A percentile compares a stretch with the other conserved stretches of the same genome.
These are phyloP conservation scores for Alsophila aescularia DNA, from an alignment of 2,888 invertebrate species.

Conservation along the genomic window DNA sequence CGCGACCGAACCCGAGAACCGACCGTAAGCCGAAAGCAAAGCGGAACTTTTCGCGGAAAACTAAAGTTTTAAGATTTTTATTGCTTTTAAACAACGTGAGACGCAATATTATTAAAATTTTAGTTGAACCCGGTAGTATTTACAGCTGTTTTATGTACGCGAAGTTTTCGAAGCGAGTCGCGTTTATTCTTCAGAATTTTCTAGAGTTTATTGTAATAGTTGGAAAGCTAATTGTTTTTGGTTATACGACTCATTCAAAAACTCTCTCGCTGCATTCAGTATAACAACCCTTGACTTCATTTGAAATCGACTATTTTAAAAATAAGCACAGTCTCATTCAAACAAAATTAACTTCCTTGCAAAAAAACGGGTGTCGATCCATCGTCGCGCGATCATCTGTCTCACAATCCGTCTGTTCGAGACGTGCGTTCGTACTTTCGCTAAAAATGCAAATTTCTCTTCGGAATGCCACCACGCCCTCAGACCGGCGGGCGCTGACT, in stretches of 20 bases:
- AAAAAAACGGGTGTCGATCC: conserved; percentile 47
- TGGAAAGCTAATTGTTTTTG: conserved; percentile 16
- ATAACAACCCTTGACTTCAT: not conserved
- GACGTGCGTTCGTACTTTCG: conserved; percentile 79
- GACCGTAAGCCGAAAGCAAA: conserved; percentile 69
- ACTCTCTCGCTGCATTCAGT: not conserved
- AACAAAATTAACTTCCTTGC: conserved; percentile 22
- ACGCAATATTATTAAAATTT: conserved; percentile 77
- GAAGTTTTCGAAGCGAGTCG: conserved; percentile 34
- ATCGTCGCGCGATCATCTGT: conserved; percentile 71
- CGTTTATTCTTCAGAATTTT: conserved; percentile 34
- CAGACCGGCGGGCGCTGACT: conserved; percentile 60
- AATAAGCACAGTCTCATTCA: conserved; percentile 17
- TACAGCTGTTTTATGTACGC: conserved; percentile 41
- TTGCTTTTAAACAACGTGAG: conserved; percentile 81
- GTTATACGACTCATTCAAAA: conserved; percentile 4
- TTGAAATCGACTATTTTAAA: not conserved
- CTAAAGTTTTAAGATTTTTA: conserved; percentile 80
- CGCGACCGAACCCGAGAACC: conserved; percentile 45
- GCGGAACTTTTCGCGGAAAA: conserved; percentile 76
- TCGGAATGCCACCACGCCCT: conserved; percentile 77
- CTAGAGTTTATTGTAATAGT: conserved; percentile 35
- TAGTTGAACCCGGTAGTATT: conserved; percentile 49
- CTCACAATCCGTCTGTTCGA: conserved; percentile 72
- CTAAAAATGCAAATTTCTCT: conserved; percentile 81